These are phyloP conservation scores for Molossus molossus DNA, from an alignment of 2,797 vertebrate genomes.

Conservation along the genomic window DNA sequence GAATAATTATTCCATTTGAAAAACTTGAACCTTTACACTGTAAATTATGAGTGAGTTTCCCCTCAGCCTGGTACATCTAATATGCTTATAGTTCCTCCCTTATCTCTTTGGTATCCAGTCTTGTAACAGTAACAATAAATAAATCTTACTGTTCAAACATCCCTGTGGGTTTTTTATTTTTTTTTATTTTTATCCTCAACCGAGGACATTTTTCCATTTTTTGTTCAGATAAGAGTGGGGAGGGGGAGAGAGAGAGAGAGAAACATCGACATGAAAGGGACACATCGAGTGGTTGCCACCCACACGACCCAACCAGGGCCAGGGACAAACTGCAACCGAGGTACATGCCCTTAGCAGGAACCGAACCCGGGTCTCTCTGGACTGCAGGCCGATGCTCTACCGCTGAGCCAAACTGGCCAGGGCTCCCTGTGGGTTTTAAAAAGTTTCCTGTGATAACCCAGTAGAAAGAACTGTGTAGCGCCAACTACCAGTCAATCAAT, in stretches of 20 bases:
- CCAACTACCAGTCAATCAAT: slow-evolving; percentile 61
- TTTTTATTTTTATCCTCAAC: no score
- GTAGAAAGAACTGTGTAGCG: slow-evolving; percentile 18
- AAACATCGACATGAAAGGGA: no score
- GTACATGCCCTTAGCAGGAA: no score
- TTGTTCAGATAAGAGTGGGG: no score
- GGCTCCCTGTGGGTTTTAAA: slow-evolving; percentile 50
- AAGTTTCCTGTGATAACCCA: slow-evolving; percentile 55
- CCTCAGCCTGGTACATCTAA: not conserved
- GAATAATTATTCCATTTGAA: not conserved
- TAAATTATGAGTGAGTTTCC: slow-evolving; percentile 24
- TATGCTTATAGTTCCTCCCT: not conserved
- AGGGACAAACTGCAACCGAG: no score
- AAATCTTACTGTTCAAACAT: slow-evolving; percentile 78
- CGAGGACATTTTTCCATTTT: no score
- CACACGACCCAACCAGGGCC: no score
- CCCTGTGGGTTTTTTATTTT: slow-evolving; percentile 19
- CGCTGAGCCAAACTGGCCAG: no score
- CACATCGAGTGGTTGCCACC: no score
- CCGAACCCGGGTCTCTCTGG: no score
- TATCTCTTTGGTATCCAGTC: slow-evolving; percentile 29
- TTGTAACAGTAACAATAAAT: slow-evolving; percentile 75
- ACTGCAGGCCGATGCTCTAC: no score
- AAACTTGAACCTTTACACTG: slow-evolving; percentile 25
- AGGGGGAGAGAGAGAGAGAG: no score